A percentile compares a stretch with the other conserved stretches of the same genome.
Evolutionary conservation across 2,797 vertebrate genomes (phyloP).

Genomic region (Chelonia mydas): DNA sequence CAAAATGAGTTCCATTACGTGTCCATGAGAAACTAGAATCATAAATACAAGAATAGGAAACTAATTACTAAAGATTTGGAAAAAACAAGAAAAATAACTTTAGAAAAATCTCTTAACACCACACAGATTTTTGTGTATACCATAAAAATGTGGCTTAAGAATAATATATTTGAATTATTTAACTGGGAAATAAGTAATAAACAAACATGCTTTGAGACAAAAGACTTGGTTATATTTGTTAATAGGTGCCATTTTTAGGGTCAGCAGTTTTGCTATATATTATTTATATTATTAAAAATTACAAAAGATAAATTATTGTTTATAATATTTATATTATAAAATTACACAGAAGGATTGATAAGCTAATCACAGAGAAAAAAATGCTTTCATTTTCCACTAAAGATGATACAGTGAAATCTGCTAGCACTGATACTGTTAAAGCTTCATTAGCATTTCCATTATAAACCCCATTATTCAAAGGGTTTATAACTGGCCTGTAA

Average conservation of each 20-base stretch:
- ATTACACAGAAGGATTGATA: constrained; percentile 9
- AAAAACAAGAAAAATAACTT: constrained; percentile 26
- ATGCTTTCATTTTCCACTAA: constrained; percentile 44
- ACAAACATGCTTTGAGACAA: background rate
- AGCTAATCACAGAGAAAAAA: constrained; percentile 39
- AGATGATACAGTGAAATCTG: constrained; percentile 39
- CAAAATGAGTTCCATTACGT: constrained; percentile 94
- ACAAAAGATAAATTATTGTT: background rate
- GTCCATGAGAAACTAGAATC: constrained; percentile 95
- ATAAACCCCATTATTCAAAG: constrained; percentile 49
- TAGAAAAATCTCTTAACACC: background rate
- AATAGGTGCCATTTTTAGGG: constrained; percentile 35
- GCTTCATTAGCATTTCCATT: constrained; percentile 75
- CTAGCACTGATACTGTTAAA: constrained; percentile 49
- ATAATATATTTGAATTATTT: background rate
- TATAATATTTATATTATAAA: background rate
- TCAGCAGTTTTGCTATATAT: too few relatives aligned
- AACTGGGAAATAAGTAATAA: background rate
- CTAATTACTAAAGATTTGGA: background rate
- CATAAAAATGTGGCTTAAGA: background rate
- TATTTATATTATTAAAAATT: background rate
- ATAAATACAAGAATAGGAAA: constrained; percentile 8
- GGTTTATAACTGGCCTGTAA: constrained; percentile 63
- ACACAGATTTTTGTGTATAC: background rate
- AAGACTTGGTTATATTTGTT: background rate